Evolutionary conservation across 2,888 invertebrate species (phyloP).

Genomic region (Ochropleura leucogaster): DNA sequence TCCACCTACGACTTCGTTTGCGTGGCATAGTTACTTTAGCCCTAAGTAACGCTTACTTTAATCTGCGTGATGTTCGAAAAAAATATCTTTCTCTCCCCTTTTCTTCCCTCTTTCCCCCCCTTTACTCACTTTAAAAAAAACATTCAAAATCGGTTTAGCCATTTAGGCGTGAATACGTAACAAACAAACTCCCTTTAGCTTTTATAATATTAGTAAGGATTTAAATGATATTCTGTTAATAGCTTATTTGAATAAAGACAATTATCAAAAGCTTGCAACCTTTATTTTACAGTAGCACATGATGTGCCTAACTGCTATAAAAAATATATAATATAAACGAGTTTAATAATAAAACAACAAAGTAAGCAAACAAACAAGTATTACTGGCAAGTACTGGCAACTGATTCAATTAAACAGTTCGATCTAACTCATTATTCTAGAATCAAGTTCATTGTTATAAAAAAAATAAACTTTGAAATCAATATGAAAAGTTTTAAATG

Average conservation of each 20-base stretch:
- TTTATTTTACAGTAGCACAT: neutral
- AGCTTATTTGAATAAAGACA: neutral
- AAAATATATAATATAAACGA: neutral
- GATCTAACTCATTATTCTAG: slow-evolving; percentile 68
- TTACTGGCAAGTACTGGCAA: neutral
- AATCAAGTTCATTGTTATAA: slow-evolving; percentile 78
- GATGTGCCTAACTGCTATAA: neutral
- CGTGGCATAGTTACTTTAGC: too few relatives aligned
- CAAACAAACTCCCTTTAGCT: too few relatives aligned
- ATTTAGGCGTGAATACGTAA: too few relatives aligned
- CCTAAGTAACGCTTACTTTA: too few relatives aligned
- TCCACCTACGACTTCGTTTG: too few relatives aligned
- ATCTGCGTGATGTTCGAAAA: too few relatives aligned
- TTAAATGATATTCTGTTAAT: neutral
- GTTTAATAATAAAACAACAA: slow-evolving; percentile 17
- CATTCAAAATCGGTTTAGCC: too few relatives aligned
- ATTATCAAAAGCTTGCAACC: neutral
- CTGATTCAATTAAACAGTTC: slow-evolving; percentile 48
- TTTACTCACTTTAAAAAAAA: too few relatives aligned
- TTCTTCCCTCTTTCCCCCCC: too few relatives aligned
- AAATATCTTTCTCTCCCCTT: too few relatives aligned
- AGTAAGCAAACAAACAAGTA: slow-evolving; percentile 22
- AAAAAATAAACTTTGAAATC: slow-evolving; percentile 81
- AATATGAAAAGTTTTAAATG: slow-evolving; percentile 86
- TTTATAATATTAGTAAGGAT: too few relatives aligned